These are phyloP conservation scores for Hormiphora californensis DNA, from an alignment of 37 sponge, comb jelly and placozoan genomes.

Conservation along the genomic window DNA sequence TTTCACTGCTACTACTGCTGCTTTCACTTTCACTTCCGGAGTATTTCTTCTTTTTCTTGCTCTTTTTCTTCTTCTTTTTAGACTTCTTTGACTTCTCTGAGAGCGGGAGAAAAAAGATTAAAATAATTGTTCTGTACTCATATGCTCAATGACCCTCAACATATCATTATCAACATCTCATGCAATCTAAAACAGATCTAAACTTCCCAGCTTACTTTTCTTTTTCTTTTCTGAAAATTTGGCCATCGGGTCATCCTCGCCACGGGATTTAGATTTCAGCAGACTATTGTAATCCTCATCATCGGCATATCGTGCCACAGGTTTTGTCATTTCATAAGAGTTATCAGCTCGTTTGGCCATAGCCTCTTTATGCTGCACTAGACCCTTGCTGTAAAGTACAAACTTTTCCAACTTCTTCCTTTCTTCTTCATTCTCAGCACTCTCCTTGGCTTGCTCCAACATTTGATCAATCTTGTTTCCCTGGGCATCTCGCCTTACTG, in stretches of 20 bases:
- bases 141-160: background rate
- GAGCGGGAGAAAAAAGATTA: background rate
- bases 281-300: conserved; percentile 82
- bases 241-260: conserved; percentile 88
- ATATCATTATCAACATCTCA: background rate
- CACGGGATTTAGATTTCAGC: conserved; percentile 66
- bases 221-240: conserved; percentile 74
- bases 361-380: conserved; percentile 63
- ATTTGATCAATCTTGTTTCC: conserved; percentile 71
- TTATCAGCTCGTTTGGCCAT: conserved; percentile 69
- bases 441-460: conserved; percentile 60
- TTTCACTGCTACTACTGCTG: conserved; percentile 7
- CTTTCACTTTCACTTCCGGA: conserved; percentile 30
- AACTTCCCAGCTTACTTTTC: background rate
- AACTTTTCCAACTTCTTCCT: conserved; percentile 67
- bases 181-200: background rate
- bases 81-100: conserved; percentile 13
- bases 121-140: background rate
- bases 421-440: conserved; percentile 65
- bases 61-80: conserved; percentile 40
- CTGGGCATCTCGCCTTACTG: conserved; percentile 74
- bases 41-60: conserved; percentile 34
- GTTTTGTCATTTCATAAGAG: conserved; percentile 86
- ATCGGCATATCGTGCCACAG: conserved; percentile 81
- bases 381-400: conserved; percentile 81